A percentile compares a stretch with the other conserved stretches of the same genome.
phyloP scores from a whole-genome alignment of 1,140 invertebrate species.

The Drosophila chauvacae region DNA sequence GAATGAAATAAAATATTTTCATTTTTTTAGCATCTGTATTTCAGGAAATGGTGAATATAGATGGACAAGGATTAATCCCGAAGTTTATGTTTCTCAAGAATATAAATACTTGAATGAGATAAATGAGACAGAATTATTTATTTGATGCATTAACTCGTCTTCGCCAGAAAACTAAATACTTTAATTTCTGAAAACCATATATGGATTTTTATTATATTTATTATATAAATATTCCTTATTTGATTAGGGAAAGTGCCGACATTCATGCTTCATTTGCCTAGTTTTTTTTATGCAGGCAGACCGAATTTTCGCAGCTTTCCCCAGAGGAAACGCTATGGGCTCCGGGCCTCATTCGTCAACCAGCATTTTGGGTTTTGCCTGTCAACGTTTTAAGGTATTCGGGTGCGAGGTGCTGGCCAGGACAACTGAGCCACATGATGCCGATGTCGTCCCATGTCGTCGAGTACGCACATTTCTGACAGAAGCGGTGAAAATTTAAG shows the following conservation, averaged over 20 bases:
- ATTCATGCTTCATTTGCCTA: constrained; percentile 69
- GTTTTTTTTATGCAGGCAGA: constrained; percentile 25
- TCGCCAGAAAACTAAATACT: not conserved
- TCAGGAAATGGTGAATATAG: not conserved
- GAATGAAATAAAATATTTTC: not conserved
- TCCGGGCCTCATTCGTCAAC: constrained; percentile 69
- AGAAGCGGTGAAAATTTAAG: constrained; percentile 84
- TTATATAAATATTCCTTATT: constrained; percentile 28
- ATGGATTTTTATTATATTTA: not conserved
- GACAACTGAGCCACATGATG: constrained; percentile 67
- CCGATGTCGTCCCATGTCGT: constrained; percentile 67
- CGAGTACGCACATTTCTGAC: constrained; percentile 79
- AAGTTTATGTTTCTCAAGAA: not conserved
- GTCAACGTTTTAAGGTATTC: constrained; percentile 65
- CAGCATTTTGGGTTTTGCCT: constrained; percentile 66
- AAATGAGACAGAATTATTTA: too few species aligned
- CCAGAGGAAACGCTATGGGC: constrained; percentile 36
- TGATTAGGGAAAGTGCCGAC: constrained; percentile 57
- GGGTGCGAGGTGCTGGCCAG: constrained; percentile 40
- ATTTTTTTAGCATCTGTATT: not conserved
- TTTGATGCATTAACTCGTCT: too few species aligned
- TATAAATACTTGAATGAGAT: not conserved
- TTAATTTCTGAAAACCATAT: not conserved
- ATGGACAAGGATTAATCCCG: not conserved
- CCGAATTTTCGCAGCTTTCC: constrained; percentile 43